Evolutionary conservation across 2,888 invertebrate species (phyloP), one percentile per base, ranked within the genome.

Genomic region (Drosophila cracens): DNA sequence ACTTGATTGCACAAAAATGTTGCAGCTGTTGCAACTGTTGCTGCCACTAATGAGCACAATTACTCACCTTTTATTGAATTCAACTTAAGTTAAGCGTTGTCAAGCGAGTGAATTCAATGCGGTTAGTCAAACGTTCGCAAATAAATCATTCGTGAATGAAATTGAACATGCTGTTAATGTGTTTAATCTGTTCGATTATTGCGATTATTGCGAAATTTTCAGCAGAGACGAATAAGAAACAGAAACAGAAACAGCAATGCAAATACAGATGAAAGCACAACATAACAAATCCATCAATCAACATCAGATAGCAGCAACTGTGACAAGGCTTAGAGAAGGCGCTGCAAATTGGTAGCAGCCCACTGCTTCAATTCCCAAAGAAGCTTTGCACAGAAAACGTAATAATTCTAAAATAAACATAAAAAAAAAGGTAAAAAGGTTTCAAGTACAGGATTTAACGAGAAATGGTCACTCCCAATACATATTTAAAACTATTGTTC

Each of bases 271-370:
- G 2, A n/a, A 34, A 61, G 40, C 33, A 34, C 31, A 58, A 38
- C 54, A 46, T 18, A 29, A 16, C 36, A 43, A 74, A 54, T 33
- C 66, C 76, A 77, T 77, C 77, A 79, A 77, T 77, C 77, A 79
- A 76, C 63, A 67, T 70, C 66, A 70, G 51, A 46, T 57, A 11
- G 76, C 61, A 61, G 76, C 76, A 75, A 60, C 80, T 77, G 80
- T 51, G 76, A 63, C 65, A 49, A 48, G 76, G 66, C 70, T 56
- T 49, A 46, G 65, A 51, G 34, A 48, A 46, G 52, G 34, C 57
- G 29, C 21, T 18, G 34, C 33, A 48, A 53, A 62, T 52, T 49
- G 25, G 13, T 6, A 46, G 18, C 56, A 13, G 27, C 6, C 18
- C n/a, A 31, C n/a, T 13, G 34, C 16, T 33, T 18, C 34, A 51